These are phyloP conservation scores for Calephelis perditalis DNA, from an alignment of 2,888 invertebrate genomes.

Conservation along the genomic window DNA sequence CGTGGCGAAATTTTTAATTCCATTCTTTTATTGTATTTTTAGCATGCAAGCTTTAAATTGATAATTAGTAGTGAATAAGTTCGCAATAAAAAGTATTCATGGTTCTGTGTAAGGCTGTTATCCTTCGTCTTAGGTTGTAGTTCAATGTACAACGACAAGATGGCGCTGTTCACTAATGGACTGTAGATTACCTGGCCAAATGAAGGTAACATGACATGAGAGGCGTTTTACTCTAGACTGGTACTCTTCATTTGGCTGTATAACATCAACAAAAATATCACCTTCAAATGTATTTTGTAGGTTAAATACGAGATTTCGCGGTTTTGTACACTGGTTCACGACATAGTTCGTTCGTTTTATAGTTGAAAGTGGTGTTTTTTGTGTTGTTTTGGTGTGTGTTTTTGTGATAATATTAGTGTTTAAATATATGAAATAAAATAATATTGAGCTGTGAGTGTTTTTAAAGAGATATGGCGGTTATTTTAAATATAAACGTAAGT, in stretches of 20 bases:
- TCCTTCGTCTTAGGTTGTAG: constrained; percentile 14
- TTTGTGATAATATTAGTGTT: constrained; percentile 29
- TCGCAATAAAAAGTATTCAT: no score
- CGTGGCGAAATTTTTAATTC: no score
- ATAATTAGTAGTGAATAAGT: no score
- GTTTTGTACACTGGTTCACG: constrained; percentile 60
- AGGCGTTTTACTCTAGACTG: constrained; percentile 34
- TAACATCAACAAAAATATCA: constrained; percentile 78
- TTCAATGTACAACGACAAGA: constrained; percentile 38
- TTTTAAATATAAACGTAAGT: constrained; percentile 30
- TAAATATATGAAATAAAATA: constrained; percentile 34
- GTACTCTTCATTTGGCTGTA: constrained; percentile 39
- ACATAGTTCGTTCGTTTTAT: constrained; percentile 41
- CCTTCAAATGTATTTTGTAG: constrained; percentile 77
- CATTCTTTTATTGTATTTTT: no score
- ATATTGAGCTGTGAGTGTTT: constrained; percentile 22
- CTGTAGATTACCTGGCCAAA: constrained; percentile 49
- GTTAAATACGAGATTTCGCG: constrained; percentile 73
- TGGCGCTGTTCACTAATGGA: constrained; percentile 51
- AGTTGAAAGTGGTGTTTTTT: constrained; percentile 31
- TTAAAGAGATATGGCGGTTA: constrained; percentile 29
- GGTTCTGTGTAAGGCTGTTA: background rate
- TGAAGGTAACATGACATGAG: constrained; percentile 35
- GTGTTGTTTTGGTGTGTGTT: constrained; percentile 31
- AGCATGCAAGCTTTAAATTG: no score